Conservation (phyloP, 1,140 invertebrate species). For the Drosophila tristis region DNA sequence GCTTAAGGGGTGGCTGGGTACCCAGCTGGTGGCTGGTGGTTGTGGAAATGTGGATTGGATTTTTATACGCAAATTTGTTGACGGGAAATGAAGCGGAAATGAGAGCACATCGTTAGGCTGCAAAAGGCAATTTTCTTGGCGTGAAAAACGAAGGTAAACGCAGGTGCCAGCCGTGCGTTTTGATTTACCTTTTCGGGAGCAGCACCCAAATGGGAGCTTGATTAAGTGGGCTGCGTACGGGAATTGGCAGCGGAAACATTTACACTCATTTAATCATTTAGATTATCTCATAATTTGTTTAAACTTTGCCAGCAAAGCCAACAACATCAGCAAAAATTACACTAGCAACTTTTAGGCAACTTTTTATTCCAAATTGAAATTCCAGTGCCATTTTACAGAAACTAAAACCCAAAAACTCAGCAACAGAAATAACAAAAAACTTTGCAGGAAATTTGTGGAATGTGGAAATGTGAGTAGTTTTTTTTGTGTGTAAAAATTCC, state of each 20-base stretch:
- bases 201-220: neutral
- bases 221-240: neutral
- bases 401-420: conserved; percentile 14
- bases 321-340: neutral
- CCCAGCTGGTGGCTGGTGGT: too few relatives aligned
- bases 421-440: conserved; percentile 28
- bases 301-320: too few relatives aligned
- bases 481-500: neutral
- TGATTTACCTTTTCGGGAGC: neutral
- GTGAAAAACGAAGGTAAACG: conserved; percentile 1
- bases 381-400: neutral
- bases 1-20: neutral
- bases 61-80: conserved; percentile 56
- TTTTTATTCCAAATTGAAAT: conserved; percentile 1
- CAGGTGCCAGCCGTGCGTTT: neutral
- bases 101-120: conserved; percentile 61
- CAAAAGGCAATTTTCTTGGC: conserved; percentile 29
- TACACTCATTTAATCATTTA: too few relatives aligned
- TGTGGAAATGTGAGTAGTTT: conserved; percentile 4
- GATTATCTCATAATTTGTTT: too few relatives aligned
- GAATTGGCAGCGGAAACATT: too few relatives aligned
- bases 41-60: conserved; percentile 29
- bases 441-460: conserved; percentile 20
- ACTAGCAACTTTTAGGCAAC: too few relatives aligned
- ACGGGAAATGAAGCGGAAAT: conserved; percentile 74